These are phyloP conservation scores for Noctilio leporinus DNA, from an alignment of 2,113 vertebrate genomes.

Conservation along the genomic window DNA sequence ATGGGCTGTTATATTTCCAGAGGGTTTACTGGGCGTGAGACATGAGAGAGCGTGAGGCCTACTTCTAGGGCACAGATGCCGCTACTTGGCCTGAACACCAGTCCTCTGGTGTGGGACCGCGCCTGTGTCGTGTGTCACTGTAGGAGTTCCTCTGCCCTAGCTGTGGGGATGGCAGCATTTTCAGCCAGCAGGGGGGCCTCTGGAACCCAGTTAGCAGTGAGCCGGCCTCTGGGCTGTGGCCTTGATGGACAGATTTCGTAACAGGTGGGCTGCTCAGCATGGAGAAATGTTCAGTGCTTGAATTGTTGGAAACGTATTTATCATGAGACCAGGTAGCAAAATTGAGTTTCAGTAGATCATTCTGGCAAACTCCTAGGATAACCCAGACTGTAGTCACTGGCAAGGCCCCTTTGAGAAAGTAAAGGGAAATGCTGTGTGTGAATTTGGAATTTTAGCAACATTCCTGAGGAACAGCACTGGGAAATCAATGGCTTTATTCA, in stretches of 20 bases:
- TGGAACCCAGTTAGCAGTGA: not conserved
- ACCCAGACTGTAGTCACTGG: not conserved
- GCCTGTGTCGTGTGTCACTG: not conserved
- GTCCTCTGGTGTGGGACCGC: not conserved
- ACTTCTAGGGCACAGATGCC: not conserved
- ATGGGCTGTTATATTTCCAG: not conserved
- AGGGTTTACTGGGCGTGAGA: not conserved
- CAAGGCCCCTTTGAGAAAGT: not conserved
- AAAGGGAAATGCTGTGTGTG: not conserved
- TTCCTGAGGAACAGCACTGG: not conserved
- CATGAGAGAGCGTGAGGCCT: not conserved
- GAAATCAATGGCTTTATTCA: not conserved
- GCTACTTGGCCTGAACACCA: not conserved
- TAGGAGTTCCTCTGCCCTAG: not conserved
- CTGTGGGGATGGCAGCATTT: not conserved
- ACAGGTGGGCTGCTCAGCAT: not conserved
- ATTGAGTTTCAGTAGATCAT: not conserved
- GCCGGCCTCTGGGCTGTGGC: not conserved
- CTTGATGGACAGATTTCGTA: not conserved
- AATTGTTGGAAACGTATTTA: not conserved
- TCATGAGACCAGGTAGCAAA: not conserved
- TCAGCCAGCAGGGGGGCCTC: not conserved
- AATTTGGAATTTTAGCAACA: not conserved
- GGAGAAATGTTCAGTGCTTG: not conserved
- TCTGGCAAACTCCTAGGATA: not conserved